phyloP scores from a whole-genome alignment of 2,113 vertebrate genomes.

The Rhegmatorhina hoffmannsi region DNA sequence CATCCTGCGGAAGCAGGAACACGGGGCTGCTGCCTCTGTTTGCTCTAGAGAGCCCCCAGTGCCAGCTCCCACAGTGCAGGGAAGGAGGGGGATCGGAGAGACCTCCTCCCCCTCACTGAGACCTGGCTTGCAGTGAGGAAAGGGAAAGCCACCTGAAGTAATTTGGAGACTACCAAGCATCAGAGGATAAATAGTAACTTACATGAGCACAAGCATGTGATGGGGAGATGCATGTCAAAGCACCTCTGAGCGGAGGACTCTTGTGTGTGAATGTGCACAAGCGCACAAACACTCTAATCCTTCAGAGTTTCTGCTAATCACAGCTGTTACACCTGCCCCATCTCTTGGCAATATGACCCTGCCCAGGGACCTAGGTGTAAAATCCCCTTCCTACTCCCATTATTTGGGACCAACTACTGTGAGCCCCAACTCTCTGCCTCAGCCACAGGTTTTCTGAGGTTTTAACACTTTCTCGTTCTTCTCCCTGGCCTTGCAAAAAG shows the following conservation, averaged over 20 bases:
- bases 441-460: not conserved
- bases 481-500: not conserved
- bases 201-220: not conserved
- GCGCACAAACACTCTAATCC: accelerated
- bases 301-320: not conserved
- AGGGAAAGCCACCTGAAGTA: not conserved
- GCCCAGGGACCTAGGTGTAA: accelerated
- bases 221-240: accelerated
- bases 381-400: not conserved
- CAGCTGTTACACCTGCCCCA: not conserved
- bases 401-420: not conserved
- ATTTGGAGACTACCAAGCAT: not conserved
- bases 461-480: not conserved
- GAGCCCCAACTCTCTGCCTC: not conserved
- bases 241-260: not conserved
- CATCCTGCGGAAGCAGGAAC: slow-evolving; percentile 78
- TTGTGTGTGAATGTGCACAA: not conserved
- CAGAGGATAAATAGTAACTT: not conserved
- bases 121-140: not conserved
- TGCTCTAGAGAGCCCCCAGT: not conserved
- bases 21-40: not conserved
- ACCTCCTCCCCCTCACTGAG: accelerated
- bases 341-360: not conserved
- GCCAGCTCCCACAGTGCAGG: accelerated
- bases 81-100: not conserved